phyloP scores from a whole-genome alignment of 2,888 invertebrate genomes.

The Andrena bicolor region DNA sequence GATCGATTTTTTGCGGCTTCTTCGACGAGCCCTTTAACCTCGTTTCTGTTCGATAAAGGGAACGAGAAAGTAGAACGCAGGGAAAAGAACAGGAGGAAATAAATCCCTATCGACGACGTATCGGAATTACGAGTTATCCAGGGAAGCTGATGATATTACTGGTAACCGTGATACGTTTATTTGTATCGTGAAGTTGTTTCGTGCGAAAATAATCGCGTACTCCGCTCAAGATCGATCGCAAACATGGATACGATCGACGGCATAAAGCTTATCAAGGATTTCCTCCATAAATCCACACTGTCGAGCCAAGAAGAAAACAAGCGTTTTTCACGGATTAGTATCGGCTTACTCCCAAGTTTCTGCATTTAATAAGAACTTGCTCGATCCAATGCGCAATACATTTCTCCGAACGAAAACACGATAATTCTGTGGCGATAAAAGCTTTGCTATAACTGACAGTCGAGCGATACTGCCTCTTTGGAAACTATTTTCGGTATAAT shows the following conservation, averaged over 20 bases:
- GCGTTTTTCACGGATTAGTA: conserved; percentile 32
- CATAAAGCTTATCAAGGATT: conserved; percentile 40
- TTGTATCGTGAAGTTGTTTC: conserved; percentile 56
- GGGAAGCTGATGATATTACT: conserved; percentile 59
- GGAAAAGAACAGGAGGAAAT: conserved; percentile 21
- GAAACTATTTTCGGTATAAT: background rate
- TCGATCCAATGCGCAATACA: conserved; percentile 3
- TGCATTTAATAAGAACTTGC: conserved; percentile 20
- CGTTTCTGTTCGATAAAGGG: conserved; percentile 7
- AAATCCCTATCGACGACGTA: conserved; percentile 53
- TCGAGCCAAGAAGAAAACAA: conserved; percentile 21
- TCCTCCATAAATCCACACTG: conserved; percentile 35
- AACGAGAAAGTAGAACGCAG: background rate
- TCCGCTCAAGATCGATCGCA: conserved; percentile 23
- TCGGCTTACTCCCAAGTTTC: conserved; percentile 26
- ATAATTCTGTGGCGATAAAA: conserved; percentile 7
- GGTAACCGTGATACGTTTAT: conserved; percentile 68
- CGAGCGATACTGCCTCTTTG: background rate
- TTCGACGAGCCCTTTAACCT: background rate
- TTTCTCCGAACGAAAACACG: conserved; percentile 3
- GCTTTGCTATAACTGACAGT: background rate
- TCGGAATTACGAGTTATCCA: conserved; percentile 35
- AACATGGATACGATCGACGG: conserved; percentile 23
- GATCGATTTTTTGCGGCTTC: no score
- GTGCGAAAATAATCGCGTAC: conserved; percentile 37